Percentiles rank a stretch among this genome's conserved stretches.
Conservation (phyloP, 2,888 invertebrate genomes). For the Allophyes oxyacanthae region DNA sequence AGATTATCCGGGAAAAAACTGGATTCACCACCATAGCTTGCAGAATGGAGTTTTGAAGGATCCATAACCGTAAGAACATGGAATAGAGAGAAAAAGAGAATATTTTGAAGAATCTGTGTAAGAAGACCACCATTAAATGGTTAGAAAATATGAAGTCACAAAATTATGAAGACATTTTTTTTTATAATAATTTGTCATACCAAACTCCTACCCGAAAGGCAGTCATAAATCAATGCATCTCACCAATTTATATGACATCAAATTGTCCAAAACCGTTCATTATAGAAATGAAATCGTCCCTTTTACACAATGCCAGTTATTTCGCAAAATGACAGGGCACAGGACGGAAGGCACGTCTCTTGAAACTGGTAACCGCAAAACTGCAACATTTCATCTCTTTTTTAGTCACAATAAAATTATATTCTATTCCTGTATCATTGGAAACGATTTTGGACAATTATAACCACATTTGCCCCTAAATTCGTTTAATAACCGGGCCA, state of each 20-base stretch:
- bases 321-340: conserved; percentile 65
- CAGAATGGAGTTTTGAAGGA: too few species aligned
- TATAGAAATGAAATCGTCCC: conserved; percentile 77
- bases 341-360: conserved; percentile 80
- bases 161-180: conserved; percentile 26
- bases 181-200: conserved; percentile 45
- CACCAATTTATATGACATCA: conserved; percentile 64
- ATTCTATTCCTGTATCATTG: conserved; percentile 77
- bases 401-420: conserved; percentile 72
- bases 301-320: conserved; percentile 63
- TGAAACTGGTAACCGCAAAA: conserved; percentile 67
- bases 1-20: too few species aligned
- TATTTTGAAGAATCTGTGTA: background rate
- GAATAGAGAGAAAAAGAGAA: background rate
- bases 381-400: conserved; percentile 60
- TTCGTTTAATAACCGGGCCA: conserved; percentile 82
- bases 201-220: conserved; percentile 15
- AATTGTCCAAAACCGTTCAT: conserved; percentile 73
- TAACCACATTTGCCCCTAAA: conserved; percentile 85
- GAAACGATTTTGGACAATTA: conserved; percentile 77
- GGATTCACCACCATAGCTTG: too few species aligned
- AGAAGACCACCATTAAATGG: background rate
- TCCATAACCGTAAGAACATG: too few species aligned
- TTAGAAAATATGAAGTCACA: conserved; percentile 9
- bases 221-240: conserved; percentile 69